phyloP scores from a whole-genome alignment of 2,113 vertebrate species.

The Eonycteris spelaea region DNA sequence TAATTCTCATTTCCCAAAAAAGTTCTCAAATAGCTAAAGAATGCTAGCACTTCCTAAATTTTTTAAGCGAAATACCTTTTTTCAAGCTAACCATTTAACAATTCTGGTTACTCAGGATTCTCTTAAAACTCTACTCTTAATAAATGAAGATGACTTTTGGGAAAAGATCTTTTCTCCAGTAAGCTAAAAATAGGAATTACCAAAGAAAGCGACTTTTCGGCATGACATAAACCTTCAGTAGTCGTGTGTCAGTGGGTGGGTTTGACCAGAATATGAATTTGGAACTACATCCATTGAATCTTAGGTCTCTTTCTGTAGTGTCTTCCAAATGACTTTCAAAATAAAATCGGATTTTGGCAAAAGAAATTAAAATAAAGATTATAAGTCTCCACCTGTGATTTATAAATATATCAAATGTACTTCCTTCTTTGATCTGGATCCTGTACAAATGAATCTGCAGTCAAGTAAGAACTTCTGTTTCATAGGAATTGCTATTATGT shows the following conservation, averaged over 20 bases:
- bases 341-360: slow-evolving; percentile 82
- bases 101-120: not conserved
- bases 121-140: slow-evolving; percentile 87
- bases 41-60: not conserved
- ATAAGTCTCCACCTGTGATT: not conserved
- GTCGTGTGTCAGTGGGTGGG: not conserved
- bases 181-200: slow-evolving; percentile 53
- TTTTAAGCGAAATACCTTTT: not conserved
- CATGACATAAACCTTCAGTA: not conserved
- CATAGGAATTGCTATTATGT: not conserved
- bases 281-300: not conserved
- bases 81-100: not conserved
- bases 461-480: not conserved
- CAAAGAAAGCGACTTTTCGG: not conserved
- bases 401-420: not conserved
- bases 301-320: not conserved
- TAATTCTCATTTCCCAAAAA: slow-evolving; percentile 16
- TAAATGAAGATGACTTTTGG: slow-evolving; percentile 89
- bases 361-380: not conserved
- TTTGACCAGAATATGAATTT: not conserved
- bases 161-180: slow-evolving; percentile 80
- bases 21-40: not conserved
- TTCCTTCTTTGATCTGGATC: not conserved
- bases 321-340: slow-evolving; percentile 70
- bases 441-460: not conserved